phyloP scores from a whole-genome alignment of 2,797 vertebrate genomes.

The Sebastiscus albofasciatus region DNA sequence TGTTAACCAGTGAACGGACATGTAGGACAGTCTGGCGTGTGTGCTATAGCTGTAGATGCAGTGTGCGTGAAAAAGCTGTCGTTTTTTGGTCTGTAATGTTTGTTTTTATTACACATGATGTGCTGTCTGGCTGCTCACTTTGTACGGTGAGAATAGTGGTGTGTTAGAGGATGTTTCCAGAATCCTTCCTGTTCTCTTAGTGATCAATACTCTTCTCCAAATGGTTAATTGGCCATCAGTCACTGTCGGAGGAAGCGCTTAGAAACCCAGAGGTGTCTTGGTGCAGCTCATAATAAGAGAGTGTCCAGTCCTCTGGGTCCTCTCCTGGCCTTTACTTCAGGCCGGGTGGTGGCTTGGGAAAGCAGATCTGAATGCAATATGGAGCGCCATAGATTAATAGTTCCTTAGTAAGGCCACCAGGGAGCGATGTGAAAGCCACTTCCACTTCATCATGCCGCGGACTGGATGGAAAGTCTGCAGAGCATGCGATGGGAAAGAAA shows the following conservation, averaged over 20 bases:
- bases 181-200: slow-evolving; percentile 62
- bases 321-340: slow-evolving; percentile 77
- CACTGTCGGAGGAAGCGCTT: slow-evolving; percentile 79
- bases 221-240: slow-evolving; percentile 87
- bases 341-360: slow-evolving; percentile 73
- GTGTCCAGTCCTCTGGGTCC: slow-evolving; percentile 78
- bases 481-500: slow-evolving; percentile 26
- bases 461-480: slow-evolving; percentile 51
- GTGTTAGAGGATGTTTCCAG: slow-evolving; percentile 73
- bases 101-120: slow-evolving; percentile 44
- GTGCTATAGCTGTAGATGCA: neutral
- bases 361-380: slow-evolving; percentile 80
- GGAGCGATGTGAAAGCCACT: slow-evolving; percentile 79
- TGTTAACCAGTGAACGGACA: slow-evolving; percentile 11
- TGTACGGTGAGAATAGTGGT: slow-evolving; percentile 51
- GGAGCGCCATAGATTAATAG: slow-evolving; percentile 81
- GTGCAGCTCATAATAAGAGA: slow-evolving; percentile 80
- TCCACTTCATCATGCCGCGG: slow-evolving; percentile 73
- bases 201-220: slow-evolving; percentile 84
- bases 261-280: slow-evolving; percentile 81
- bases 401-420: slow-evolving; percentile 80
- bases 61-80: neutral
- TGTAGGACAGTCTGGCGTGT: neutral
- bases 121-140: slow-evolving; percentile 42
- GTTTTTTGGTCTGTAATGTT: neutral